phyloP scores from a whole-genome alignment of 2,888 invertebrate species.

The Hydraecia micacea region DNA sequence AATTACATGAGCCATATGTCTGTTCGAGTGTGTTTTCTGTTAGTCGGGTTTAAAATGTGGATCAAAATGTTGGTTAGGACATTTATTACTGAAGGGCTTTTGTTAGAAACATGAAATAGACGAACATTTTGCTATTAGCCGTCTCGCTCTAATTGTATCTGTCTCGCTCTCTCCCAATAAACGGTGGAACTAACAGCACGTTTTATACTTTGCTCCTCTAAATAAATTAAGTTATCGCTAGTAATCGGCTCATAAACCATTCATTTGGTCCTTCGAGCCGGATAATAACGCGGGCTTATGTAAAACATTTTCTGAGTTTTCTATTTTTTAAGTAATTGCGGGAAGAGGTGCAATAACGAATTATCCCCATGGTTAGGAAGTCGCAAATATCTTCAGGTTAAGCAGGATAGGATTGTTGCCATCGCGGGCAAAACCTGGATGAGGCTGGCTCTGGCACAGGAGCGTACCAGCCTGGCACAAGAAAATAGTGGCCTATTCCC shows the following conservation, averaged over 20 bases:
- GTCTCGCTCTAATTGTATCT: no score
- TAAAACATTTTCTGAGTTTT: background rate
- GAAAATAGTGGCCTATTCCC: background rate
- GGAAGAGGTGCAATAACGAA: background rate
- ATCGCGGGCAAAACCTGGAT: background rate
- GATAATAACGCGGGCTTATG: no score
- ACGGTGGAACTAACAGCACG: no score
- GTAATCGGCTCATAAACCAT: no score
- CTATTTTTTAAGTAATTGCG: background rate
- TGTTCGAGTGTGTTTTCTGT: conserved; percentile 2
- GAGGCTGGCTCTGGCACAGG: background rate
- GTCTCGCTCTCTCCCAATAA: no score
- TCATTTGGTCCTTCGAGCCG: no score
- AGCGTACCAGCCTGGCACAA: no score
- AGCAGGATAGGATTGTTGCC: background rate
- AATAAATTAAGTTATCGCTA: no score
- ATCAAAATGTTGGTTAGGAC: background rate
- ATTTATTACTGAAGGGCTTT: background rate
- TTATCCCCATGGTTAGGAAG: background rate
- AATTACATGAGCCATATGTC: conserved; percentile 12
- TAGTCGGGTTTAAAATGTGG: conserved; percentile 12
- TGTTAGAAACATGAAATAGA: no score
- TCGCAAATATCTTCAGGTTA: background rate
- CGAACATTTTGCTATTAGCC: no score
- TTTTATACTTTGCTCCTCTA: no score